Evolutionary conservation across 1,140 invertebrate species (phyloP), one percentile per base, ranked within the genome.

Genomic region (Apis florea): DNA sequence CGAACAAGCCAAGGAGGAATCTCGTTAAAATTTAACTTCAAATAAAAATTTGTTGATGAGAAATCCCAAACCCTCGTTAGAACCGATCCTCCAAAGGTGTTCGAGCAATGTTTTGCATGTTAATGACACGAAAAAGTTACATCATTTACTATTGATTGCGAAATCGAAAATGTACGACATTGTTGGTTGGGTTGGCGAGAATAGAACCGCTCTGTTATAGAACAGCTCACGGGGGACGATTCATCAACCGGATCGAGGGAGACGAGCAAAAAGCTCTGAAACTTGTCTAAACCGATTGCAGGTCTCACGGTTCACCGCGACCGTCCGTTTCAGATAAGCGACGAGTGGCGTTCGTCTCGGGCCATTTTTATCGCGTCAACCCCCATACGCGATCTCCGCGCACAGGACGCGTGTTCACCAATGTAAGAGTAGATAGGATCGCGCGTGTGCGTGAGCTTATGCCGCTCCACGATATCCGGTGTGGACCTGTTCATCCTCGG

Each of bases 211-310:
- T 85, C 77, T 85, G 83, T 86, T 83, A 85, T 58, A 49, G 69
- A 26, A 54, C 69, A 24, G n/a, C 19, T 47, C 1, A n/a, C n/a
- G n/a, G n/a, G 59, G 70, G 26, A 83, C 26, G 75, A 86, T 86
- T 80, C 84, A 85, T 86, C 85, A 86, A 86, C 85, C 67, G 80
- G 85, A 79, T 85, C 84, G 51, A 70, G 56, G 26, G 67, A 68
- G 85, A 85, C 80, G 84, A 85, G 84, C 76, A 86, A 86, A 85
- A 86, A 86, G 75, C 84, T 86, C 19, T 85, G 5, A 21, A 68
- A 70, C 84, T 86, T 84, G 80, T 86, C 85, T 85, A 83, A 85
- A 79, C 76, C 71, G 85, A 86, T 86, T 72, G 84, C 79, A 21
- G 54, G 75, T 85, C 84, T 83, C 84, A 85, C 79, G 84, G 64